phyloP scores from a whole-genome alignment of 2,113 vertebrate genomes.

The Paraplagusia blochii region DNA sequence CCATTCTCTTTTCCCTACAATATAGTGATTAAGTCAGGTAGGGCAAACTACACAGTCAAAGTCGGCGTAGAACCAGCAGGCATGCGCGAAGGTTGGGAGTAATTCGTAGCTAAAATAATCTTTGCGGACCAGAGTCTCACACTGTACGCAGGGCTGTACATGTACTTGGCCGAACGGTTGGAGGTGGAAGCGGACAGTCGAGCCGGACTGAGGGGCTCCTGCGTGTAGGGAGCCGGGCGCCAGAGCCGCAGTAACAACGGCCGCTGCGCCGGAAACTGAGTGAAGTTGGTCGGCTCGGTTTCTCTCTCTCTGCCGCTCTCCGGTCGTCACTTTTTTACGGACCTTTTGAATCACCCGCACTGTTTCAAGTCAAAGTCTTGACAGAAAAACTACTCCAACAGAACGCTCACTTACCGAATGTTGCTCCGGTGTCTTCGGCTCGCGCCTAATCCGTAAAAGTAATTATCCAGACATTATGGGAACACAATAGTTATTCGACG shows the following conservation, averaged over 20 bases:
- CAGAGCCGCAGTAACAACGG: constrained; percentile 22
- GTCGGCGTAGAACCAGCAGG: constrained; percentile 30
- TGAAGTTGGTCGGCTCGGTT: constrained; percentile 62
- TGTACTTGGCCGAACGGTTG: constrained; percentile 1
- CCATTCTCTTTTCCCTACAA: constrained; percentile 35
- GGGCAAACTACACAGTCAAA: constrained; percentile 70
- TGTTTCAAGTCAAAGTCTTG: constrained; percentile 18
- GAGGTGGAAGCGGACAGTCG: background rate
- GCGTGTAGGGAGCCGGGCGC: background rate
- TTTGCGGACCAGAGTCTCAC: constrained; percentile 1
- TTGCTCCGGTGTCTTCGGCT: constrained; percentile 6
- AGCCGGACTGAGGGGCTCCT: background rate
- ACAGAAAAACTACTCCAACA: constrained; percentile 1
- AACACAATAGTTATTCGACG: constrained; percentile 37
- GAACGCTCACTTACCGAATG: constrained; percentile 39
- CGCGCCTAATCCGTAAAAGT: constrained; percentile 54
- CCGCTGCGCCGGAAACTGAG: constrained; percentile 30
- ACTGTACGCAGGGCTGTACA: background rate
- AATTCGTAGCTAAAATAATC: constrained; percentile 47
- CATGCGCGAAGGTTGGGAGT: constrained; percentile 72
- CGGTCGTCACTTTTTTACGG: constrained; percentile 69
- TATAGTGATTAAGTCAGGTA: constrained; percentile 52
- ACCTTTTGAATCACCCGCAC: constrained; percentile 41
- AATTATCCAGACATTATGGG: constrained; percentile 44
- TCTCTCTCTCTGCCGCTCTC: constrained; percentile 49